Percentiles rank a stretch among this genome's conserved stretches.
Conservation (phyloP, 2,888 invertebrate genomes). For the Dynastes tityus region DNA sequence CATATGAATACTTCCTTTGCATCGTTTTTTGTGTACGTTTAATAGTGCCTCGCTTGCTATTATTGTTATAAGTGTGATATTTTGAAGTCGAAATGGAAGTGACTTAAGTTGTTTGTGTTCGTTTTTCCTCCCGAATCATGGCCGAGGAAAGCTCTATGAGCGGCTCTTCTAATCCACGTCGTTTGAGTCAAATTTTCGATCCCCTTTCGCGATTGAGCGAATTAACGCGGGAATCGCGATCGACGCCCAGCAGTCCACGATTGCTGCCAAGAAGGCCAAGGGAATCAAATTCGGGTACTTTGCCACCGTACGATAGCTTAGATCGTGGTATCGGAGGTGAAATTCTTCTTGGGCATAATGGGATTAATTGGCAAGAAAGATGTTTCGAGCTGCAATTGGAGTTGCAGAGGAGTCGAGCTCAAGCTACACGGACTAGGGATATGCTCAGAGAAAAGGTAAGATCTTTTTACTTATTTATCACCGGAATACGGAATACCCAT, state of each 20-base stretch:
- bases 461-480: conserved; percentile 36
- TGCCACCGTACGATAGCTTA: conserved; percentile 60
- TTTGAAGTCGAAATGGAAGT: conserved; percentile 47
- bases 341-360: conserved; percentile 59
- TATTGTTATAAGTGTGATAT: conserved; percentile 3
- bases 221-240: conserved; percentile 71
- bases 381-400: conserved; percentile 90
- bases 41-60: neutral
- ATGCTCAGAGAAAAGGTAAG: conserved; percentile 93
- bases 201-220: conserved; percentile 84
- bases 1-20: neutral
- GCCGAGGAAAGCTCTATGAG: conserved; percentile 32
- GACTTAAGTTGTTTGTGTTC: conserved; percentile 42
- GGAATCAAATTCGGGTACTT: conserved; percentile 72
- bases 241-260: conserved; percentile 83
- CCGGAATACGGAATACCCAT: too few relatives aligned
- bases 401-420: conserved; percentile 87
- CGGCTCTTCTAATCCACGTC: conserved; percentile 71
- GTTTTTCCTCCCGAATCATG: conserved; percentile 6
- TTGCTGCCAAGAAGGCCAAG: conserved; percentile 81
- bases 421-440: conserved; percentile 89
- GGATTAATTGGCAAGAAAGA: conserved; percentile 90
- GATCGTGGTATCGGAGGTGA: conserved; percentile 64
- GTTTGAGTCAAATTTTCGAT: conserved; percentile 88
- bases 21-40: conserved; percentile 1